Evolutionary conservation across 2,113 vertebrate species (phyloP).

Genomic region (Anhinga anhinga): DNA sequence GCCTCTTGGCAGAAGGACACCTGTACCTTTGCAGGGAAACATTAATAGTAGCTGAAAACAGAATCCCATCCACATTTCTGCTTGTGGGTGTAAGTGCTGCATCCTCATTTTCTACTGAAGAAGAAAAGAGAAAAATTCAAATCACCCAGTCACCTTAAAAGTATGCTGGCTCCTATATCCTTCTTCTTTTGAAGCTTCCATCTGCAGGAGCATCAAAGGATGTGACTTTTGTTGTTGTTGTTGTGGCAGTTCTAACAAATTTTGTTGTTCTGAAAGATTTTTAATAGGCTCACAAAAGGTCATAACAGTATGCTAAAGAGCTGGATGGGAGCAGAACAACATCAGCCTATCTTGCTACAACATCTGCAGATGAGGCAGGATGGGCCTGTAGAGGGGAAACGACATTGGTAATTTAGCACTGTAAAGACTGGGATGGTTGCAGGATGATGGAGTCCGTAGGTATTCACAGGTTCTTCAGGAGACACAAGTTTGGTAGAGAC

Average conservation of each 20-base stretch:
- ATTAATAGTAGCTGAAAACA: neutral
- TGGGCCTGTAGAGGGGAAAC: neutral
- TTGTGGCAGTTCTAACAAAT: slow-evolving; percentile 48
- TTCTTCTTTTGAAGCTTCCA: slow-evolving; percentile 43
- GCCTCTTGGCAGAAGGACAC: neutral
- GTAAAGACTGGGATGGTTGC: neutral
- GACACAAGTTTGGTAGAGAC: neutral
- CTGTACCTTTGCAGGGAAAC: neutral
- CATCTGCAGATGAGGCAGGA: slow-evolving; percentile 19
- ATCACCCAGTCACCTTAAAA: neutral
- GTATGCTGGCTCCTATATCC: neutral
- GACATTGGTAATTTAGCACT: neutral
- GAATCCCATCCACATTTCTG: neutral
- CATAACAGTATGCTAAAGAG: neutral
- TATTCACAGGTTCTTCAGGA: slow-evolving; percentile 19
- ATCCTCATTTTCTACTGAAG: neutral
- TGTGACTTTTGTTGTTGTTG: neutral
- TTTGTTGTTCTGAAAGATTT: slow-evolving; percentile 52
- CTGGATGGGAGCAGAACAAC: slow-evolving; percentile 1
- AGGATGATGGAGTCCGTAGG: slow-evolving; percentile 21
- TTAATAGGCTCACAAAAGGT: slow-evolving; percentile 43
- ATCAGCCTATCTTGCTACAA: neutral
- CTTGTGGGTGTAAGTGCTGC: neutral
- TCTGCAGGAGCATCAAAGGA: slow-evolving; percentile 50
- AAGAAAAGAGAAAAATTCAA: neutral